A percentile compares a stretch with the other conserved stretches of the same genome.
Evolutionary conservation across 2,797 vertebrate genomes (phyloP).

Genomic region (Emys orbicularis): DNA sequence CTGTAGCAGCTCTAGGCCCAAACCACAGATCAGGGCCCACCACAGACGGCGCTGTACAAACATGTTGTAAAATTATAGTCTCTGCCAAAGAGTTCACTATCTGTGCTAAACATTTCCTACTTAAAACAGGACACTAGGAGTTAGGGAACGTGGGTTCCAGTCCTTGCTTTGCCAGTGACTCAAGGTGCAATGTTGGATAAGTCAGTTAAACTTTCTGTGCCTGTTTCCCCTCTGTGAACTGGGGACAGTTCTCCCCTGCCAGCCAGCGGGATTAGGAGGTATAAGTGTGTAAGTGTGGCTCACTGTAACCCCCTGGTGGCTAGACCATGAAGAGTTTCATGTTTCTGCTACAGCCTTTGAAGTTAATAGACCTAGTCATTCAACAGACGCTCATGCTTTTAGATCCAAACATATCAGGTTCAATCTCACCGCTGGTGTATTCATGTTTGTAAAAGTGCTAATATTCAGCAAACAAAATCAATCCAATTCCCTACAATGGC

Average conservation of each 20-base stretch:
- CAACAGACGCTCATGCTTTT: background rate
- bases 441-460: constrained; percentile 37
- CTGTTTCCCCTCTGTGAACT: background rate
- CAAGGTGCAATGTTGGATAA: background rate
- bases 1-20: background rate
- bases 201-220: background rate
- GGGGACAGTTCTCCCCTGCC: background rate
- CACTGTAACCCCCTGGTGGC: constrained; percentile 62
- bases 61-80: background rate
- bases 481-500: background rate
- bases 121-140: background rate
- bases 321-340: background rate
- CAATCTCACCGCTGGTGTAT: constrained; percentile 14
- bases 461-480: background rate
- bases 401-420: background rate
- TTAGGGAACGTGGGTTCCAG: background rate
- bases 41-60: fast-evolving
- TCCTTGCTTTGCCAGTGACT: background rate
- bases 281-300: background rate
- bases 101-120: fast-evolving
- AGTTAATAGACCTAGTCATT: background rate
- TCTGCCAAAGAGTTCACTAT: background rate
- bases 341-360: background rate
- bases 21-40: fast-evolving
- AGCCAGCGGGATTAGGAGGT: background rate